Conservation (phyloP, 2,797 vertebrate species). For the Carduelis carduelis region DNA sequence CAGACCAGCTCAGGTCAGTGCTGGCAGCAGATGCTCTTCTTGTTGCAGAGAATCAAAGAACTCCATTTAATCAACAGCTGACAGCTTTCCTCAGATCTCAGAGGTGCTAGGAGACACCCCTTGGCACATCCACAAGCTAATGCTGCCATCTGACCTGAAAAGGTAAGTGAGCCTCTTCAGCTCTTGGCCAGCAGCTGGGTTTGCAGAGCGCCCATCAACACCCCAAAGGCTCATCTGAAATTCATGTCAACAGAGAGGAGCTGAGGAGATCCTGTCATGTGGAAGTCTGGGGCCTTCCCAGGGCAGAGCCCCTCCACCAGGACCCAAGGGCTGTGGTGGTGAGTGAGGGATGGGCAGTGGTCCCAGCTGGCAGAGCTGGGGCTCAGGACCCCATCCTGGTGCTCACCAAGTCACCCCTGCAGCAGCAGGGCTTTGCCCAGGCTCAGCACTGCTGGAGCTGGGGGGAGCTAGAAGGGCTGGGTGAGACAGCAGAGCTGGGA, state of each 20-base stretch:
- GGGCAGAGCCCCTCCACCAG: background rate
- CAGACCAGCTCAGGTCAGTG: background rate
- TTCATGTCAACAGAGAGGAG: background rate
- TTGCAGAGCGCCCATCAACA: background rate
- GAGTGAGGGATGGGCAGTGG: rapidly evolving
- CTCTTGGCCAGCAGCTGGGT: background rate
- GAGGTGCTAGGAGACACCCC: background rate
- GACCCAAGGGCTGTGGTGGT: background rate
- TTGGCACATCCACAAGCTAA: background rate
- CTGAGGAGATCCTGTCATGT: background rate
- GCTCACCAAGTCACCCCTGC: background rate
- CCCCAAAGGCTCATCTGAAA: background rate
- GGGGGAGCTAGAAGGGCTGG: background rate
- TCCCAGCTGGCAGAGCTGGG: background rate
- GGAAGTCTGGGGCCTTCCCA: background rate
- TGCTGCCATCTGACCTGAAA: background rate
- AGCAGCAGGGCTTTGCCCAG: background rate
- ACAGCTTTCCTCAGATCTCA: background rate
- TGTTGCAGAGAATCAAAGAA: background rate
- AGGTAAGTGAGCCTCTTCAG: background rate
- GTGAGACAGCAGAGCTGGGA: background rate
- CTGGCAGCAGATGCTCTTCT: background rate
- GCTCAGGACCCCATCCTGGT: background rate
- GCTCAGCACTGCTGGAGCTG: background rate
- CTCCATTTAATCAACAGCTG: background rate